Evolutionary conservation across 2,113 vertebrate species (phyloP), one percentile per base, ranked within the genome.

Genomic region (Myanophis thanlyinensis): DNA sequence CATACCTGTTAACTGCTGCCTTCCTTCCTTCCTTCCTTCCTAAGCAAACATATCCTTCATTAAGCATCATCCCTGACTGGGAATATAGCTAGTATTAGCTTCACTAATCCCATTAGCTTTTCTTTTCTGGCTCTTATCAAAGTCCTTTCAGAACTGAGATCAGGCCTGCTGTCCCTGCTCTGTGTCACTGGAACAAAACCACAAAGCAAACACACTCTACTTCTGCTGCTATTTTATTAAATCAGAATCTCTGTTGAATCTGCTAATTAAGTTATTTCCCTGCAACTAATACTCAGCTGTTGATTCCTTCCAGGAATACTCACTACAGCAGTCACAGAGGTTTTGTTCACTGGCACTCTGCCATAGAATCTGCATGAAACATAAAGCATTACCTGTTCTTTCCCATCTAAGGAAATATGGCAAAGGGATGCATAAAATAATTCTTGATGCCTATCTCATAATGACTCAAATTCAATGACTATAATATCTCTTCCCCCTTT

Each of bases 221-320:
- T 23, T 67, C 91, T 73, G 59, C 47, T 92, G 87, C 44, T 13
- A 30, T 1, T 86, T 56, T 87, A 88, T 93, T 91, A 85, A 93
- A 93, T 93, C 93, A 91, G 95, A 94, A 94, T 95, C 95, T 96
- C 95, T 86, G 91, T 91, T 95, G 95, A 96, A 95, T 94, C 93
- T 92, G 87, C 93, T 96, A 96, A 97, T 97, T 95, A 96, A 97
- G 93, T 95, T 95, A 93, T 94, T 95, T 90, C 94, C 95, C 91
- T 94, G 94, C 93, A 95, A 96, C 93, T 93, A 94, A 96, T 93
- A 95, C 20, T 30, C 86, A 56, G 93, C 94, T 80, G 89, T 47
- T 95, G 92, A 92, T 95, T 96, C 91, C 92, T 95, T 88, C 93
- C 91, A 56, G 3, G 89, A 95, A 95, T 2, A 73, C 86, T 88